Evolutionary conservation across 92 coral and sea anemone species (phyloP).

Genomic region (Anthopleura xanthogrammica): DNA sequence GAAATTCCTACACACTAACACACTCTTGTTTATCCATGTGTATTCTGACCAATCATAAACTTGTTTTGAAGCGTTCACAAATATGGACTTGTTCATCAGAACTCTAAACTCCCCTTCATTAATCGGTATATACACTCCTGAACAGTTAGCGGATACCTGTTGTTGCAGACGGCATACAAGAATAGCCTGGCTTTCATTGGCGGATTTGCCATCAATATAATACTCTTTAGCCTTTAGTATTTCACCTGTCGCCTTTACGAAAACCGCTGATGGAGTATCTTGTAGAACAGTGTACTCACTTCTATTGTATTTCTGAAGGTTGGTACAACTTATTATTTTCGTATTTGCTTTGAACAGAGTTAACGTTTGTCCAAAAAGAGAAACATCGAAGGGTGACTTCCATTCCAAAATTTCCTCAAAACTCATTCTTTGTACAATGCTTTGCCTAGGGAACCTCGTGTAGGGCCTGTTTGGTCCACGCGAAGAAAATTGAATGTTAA

Average conservation of each 20-base stretch:
- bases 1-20: conserved; percentile 20
- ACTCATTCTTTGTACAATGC: not conserved
- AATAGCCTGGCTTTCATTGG: conserved; percentile 24
- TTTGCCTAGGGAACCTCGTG: not conserved
- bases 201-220: conserved; percentile 13
- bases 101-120: conserved; percentile 18
- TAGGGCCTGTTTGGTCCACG: not conserved
- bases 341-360: conserved; percentile 28
- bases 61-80: conserved; percentile 30
- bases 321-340: conserved; percentile 14
- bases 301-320: conserved; percentile 14
- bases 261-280: conserved; percentile 5
- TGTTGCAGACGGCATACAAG: conserved; percentile 36
- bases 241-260: conserved; percentile 25
- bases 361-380: not conserved
- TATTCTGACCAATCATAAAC: conserved; percentile 20
- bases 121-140: conserved; percentile 18
- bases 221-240: conserved; percentile 21
- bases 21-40: conserved; percentile 19
- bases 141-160: conserved; percentile 15
- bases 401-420: conserved; percentile 18
- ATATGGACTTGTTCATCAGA: conserved; percentile 38
- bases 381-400: not conserved
- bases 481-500: not conserved
- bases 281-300: conserved; percentile 21